These are phyloP conservation scores for Callitettix versicolor DNA, from an alignment of 1,140 invertebrate genomes.

Conservation along the genomic window DNA sequence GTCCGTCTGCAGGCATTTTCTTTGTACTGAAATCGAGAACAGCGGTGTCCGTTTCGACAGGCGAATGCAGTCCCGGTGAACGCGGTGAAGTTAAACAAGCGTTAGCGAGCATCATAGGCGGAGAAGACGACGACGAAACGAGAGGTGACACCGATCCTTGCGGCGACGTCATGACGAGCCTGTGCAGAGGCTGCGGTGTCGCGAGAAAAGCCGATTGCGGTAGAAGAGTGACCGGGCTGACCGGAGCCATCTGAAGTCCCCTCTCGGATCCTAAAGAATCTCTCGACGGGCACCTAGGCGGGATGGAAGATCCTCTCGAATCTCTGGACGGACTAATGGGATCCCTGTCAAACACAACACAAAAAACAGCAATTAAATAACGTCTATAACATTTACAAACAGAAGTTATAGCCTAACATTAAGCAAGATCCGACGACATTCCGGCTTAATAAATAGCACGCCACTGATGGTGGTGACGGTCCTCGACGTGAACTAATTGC, in stretches of 20 bases:
- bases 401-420: slow-evolving; percentile 2
- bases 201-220: slow-evolving; percentile 41
- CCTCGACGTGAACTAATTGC: slow-evolving; percentile 6
- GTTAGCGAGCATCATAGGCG: slow-evolving; percentile 39
- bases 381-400: slow-evolving; percentile 1
- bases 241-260: slow-evolving; percentile 37
- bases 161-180: slow-evolving; percentile 57
- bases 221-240: slow-evolving; percentile 34
- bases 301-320: slow-evolving; percentile 52
- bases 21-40: slow-evolving; percentile 70
- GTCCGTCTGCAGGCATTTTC: slow-evolving; percentile 35
- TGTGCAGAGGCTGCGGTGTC: slow-evolving; percentile 47
- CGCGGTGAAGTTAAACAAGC: slow-evolving; percentile 31
- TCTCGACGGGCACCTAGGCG: slow-evolving; percentile 51
- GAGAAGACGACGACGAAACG: slow-evolving; percentile 47
- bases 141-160: slow-evolving; percentile 45
- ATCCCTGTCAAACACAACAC: slow-evolving; percentile 45
- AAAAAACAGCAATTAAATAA: slow-evolving; percentile 27
- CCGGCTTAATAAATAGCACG: slow-evolving; percentile 7
- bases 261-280: slow-evolving; percentile 57
- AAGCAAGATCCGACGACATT: slow-evolving; percentile 10
- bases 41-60: slow-evolving; percentile 41
- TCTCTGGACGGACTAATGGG: slow-evolving; percentile 62
- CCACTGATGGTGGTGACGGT: slow-evolving; percentile 2
- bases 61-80: slow-evolving; percentile 33